phyloP scores from a whole-genome alignment of 2,888 invertebrate species.

The Idaea aversata region DNA sequence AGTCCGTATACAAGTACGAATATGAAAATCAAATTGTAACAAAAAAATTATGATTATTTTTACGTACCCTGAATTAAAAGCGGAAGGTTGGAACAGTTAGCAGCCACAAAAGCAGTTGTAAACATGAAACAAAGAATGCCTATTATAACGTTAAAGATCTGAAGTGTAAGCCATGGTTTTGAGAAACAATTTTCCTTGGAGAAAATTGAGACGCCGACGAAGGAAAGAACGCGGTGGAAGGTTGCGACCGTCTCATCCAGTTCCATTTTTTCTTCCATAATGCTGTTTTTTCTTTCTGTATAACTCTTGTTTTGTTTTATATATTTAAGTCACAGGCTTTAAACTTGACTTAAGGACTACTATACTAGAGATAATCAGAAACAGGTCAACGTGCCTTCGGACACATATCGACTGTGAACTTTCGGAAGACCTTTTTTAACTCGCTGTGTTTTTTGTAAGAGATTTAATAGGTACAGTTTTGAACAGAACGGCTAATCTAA shows the following conservation, averaged over 20 bases:
- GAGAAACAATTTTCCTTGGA: slow-evolving; percentile 51
- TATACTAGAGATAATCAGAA: neutral
- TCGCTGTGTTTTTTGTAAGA: neutral
- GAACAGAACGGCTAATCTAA: neutral
- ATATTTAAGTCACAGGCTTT: neutral
- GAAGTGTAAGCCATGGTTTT: slow-evolving; percentile 49
- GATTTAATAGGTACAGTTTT: neutral
- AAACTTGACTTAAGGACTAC: neutral
- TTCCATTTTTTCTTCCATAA: neutral
- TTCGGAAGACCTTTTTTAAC: neutral
- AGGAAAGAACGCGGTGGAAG: slow-evolving; percentile 56
- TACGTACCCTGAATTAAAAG: slow-evolving; percentile 48
- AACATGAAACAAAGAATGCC: slow-evolving; percentile 55
- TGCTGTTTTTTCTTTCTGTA: neutral
- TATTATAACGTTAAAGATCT: slow-evolving; percentile 56
- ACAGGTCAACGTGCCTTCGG: neutral
- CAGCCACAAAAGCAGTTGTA: slow-evolving; percentile 54
- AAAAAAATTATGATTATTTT: neutral
- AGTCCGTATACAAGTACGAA: no score
- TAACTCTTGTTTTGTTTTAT: neutral
- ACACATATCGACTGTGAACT: neutral
- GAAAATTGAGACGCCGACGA: slow-evolving; percentile 61
- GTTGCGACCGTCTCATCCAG: slow-evolving; percentile 56
- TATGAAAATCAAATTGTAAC: neutral
- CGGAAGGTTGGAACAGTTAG: slow-evolving; percentile 42